A percentile compares a stretch with the other conserved stretches of the same genome.
These are phyloP conservation scores for Clarias fuscus DNA, from an alignment of 2,797 vertebrate genomes.

Conservation along the genomic window DNA sequence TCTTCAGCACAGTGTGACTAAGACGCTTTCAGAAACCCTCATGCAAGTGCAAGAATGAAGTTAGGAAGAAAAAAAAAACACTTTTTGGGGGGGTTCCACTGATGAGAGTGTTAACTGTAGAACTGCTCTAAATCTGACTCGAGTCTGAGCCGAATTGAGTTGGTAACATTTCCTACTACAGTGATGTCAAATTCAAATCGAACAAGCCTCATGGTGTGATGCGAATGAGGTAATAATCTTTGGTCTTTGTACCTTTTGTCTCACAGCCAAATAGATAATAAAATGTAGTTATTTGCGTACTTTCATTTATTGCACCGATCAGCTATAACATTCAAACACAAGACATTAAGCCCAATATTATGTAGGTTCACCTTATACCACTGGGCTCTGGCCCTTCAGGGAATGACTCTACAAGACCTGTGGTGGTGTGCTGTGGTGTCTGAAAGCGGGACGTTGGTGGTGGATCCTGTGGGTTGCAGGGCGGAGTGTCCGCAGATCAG, in stretches of 20 bases:
- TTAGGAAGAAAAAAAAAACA: background rate
- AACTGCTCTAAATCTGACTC: background rate
- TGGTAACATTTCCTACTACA: background rate
- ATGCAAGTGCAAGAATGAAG: constrained; percentile 6
- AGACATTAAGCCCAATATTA: no score
- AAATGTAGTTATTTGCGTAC: background rate
- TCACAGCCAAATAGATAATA: background rate
- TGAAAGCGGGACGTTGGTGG: no score
- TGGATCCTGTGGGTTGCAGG: no score
- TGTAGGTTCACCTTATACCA: no score
- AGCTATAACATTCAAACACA: no score
- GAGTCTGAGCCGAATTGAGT: background rate
- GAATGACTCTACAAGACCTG: no score
- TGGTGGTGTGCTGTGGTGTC: no score
- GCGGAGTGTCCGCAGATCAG: no score
- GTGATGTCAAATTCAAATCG: constrained; percentile 14
- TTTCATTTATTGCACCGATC: background rate
- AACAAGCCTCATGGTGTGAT: background rate
- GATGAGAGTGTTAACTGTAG: background rate
- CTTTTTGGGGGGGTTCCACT: background rate
- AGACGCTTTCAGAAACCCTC: constrained; percentile 27
- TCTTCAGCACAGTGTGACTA: constrained; percentile 42
- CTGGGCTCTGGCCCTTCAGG: no score
- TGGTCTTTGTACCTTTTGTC: background rate
- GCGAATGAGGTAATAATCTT: background rate